A percentile compares a stretch with the other conserved stretches of the same genome.
Conservation (phyloP, 2,113 vertebrate species). For the Notiomystis cincta region DNA sequence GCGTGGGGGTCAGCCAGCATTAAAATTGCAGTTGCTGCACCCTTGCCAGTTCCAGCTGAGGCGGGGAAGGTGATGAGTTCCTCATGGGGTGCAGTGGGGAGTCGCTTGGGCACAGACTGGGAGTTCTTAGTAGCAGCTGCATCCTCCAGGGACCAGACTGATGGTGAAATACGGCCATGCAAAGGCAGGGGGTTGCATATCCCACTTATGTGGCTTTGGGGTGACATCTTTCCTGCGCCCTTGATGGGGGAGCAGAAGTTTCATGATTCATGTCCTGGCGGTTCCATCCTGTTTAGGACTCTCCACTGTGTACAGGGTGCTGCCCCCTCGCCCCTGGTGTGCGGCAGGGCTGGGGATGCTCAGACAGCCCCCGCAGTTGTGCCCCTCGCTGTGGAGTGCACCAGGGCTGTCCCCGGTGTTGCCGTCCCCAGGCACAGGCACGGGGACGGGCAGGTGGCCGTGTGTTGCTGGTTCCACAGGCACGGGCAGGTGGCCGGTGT, state of each 20-base stretch:
- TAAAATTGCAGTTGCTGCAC: neutral
- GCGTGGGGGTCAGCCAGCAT: accelerated
- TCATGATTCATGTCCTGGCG: accelerated
- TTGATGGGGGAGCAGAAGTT: neutral
- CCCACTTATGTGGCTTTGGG: accelerated
- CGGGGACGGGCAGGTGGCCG: too few relatives aligned
- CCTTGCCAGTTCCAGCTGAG: accelerated
- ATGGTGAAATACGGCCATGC: neutral
- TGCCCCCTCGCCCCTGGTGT: accelerated
- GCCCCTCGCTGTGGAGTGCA: neutral
- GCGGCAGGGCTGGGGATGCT: neutral
- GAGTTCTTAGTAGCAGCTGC: too few relatives aligned
- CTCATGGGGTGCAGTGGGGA: neutral
- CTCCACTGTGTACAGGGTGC: accelerated
- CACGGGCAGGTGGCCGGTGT: accelerated
- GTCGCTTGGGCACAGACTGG: neutral
- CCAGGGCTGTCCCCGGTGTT: accelerated
- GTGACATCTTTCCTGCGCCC: accelerated
- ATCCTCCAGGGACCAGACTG: neutral
- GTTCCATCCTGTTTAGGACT: neutral
- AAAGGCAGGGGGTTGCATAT: neutral
- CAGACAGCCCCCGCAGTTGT: accelerated
- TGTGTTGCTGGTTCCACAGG: neutral
- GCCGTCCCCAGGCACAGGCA: accelerated
- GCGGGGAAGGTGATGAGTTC: neutral